Base-by-base conservation (phyloP, 35 echinoderm and acorn worm genomes). In the Lytechinus pictus region DNA sequence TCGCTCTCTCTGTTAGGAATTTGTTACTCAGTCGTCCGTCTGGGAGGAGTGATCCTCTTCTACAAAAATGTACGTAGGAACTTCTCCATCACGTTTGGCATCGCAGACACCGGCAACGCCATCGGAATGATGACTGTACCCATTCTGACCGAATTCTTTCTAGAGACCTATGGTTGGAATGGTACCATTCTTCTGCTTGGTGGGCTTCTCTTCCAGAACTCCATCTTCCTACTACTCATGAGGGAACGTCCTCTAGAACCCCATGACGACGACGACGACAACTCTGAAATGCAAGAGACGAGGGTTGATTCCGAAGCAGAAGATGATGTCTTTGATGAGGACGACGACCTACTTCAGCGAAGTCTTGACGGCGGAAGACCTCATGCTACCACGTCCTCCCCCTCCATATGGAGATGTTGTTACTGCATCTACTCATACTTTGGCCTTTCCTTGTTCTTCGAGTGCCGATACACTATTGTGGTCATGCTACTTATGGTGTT, bases 81-180 rank as follows among this genome's bases (percentile, higher is more conserved):
- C 27, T 96, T 94, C 27, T 29, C 93, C 16, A 54, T 96, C 14
- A 54, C 89, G 58, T 91, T 94, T 57, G 95, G 97, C 28, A 54
- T 97, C 53, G 92, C 92, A 16, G 61, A 88, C 19, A 28, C 93
- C n/a, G 97, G 97, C 52, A 33, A 86, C 27, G 71, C 86, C 27
- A 14, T 96, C 21, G 97, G 97, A 21, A 92, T 96, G 91, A 96
- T 97, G 55, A 5, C 86, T 28, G 53, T 96, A 24, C 92, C 95
- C 10, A 87, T 95, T 24, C 54, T 97, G 13, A 71, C 94, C 16
- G 92, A 97, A 54, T 95, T 94, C 16, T 56, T 97, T 5, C 12
- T 94, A 4, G 95, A 86, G 52, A 56, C 54, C 52, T 97, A 97
- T 66, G 95, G 97, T n/a, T 97, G 97, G 97, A 58, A 93, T 14